These are phyloP conservation scores for Gracilinanus agilis DNA, from an alignment of 2,113 vertebrate genomes.

Conservation along the genomic window DNA sequence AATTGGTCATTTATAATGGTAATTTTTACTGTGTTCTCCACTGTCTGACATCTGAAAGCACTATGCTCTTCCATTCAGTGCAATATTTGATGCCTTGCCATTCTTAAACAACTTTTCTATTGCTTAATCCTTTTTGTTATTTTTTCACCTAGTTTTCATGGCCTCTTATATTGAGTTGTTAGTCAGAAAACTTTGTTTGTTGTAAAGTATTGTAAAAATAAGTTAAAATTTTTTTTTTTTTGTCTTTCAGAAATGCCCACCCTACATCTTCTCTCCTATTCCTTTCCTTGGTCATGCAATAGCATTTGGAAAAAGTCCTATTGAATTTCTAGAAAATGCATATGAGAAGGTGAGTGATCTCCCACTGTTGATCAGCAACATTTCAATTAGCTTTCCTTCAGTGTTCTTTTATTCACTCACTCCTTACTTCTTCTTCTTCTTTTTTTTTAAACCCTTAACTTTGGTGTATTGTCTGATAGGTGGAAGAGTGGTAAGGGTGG, in stretches of 20 bases:
- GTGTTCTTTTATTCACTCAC: not conserved
- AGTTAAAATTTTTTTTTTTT: not conserved
- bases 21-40: not conserved
- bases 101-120: conserved; percentile 37
- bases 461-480: no score
- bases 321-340: conserved; percentile 96
- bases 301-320: conserved; percentile 95
- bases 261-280: conserved; percentile 92
- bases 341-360: conserved; percentile 92
- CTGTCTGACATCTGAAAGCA: conserved; percentile 19
- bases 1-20: conserved; percentile 15
- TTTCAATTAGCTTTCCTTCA: not conserved
- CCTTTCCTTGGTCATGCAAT: conserved; percentile 97
- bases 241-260: conserved; percentile 90
- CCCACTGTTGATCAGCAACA: not conserved
- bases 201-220: not conserved
- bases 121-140: conserved; percentile 21
- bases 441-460: no score
- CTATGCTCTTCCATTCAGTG: conserved; percentile 31
- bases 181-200: conserved; percentile 13
- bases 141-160: conserved; percentile 31
- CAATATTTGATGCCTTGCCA: not conserved
- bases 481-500: no score
- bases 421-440: no score
- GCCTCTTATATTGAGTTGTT: conserved; percentile 38